phyloP scores from a whole-genome alignment of 1,140 invertebrate species.

The Drosophila asahinai region DNA sequence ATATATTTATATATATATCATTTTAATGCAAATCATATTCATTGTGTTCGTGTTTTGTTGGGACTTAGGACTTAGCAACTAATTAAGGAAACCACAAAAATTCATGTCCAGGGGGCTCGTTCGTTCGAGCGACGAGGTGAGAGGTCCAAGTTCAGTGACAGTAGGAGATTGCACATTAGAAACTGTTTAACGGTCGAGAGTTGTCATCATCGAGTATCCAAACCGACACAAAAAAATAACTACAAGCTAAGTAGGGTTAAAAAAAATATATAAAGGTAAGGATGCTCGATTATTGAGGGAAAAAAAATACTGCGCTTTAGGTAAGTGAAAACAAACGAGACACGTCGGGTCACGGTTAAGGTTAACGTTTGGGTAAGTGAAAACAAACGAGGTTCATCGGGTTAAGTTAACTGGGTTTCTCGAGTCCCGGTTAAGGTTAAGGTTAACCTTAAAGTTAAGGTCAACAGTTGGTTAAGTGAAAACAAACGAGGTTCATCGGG shows the following conservation, averaged over 20 bases:
- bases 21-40: constrained; percentile 52
- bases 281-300: constrained; percentile 8
- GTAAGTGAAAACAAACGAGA: constrained; percentile 35
- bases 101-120: constrained; percentile 46
- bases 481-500: constrained; percentile 4
- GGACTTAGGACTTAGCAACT: constrained; percentile 58
- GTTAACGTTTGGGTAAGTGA: neutral
- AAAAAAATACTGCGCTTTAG: constrained; percentile 48
- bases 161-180: constrained; percentile 58
- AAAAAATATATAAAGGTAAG: constrained; percentile 1
- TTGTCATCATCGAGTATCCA: constrained; percentile 10
- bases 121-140: constrained; percentile 13
- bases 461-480: constrained; percentile 1
- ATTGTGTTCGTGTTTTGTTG: constrained; percentile 17
- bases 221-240: constrained; percentile 20
- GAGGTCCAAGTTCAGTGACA: constrained; percentile 16
- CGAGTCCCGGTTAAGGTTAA: neutral
- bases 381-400: constrained; percentile 6
- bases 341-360: neutral
- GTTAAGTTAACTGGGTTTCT: neutral
- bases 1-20: constrained; percentile 33
- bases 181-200: constrained; percentile 16
- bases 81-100: constrained; percentile 79
- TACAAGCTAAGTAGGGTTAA: constrained; percentile 16
- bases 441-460: neutral